Percentiles rank a stretch among this genome's conserved stretches.
Evolutionary conservation across 2,113 vertebrate species (phyloP).

Genomic region (Phainopepla nitens): DNA sequence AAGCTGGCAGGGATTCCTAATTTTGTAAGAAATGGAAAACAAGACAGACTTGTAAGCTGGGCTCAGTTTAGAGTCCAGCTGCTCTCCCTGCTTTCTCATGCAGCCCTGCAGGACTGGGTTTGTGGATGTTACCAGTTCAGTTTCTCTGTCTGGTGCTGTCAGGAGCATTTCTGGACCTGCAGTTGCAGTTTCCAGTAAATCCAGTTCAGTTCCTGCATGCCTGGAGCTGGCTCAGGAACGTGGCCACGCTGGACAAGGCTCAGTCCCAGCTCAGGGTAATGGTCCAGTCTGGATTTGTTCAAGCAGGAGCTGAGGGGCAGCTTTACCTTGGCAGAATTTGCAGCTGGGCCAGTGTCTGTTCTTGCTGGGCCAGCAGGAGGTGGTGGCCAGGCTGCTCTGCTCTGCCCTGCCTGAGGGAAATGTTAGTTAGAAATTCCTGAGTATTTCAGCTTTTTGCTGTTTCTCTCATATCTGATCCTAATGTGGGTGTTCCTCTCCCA

Average conservation of each 20-base stretch:
- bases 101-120: background rate
- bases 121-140: fast-evolving
- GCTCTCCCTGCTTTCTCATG: background rate
- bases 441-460: background rate
- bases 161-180: background rate
- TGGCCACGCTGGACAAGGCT: fast-evolving
- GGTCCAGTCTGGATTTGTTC: background rate
- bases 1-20: background rate
- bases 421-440: background rate
- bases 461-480: background rate
- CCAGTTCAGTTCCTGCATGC: background rate
- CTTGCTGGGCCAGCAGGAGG: background rate
- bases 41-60: background rate
- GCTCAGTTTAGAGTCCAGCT: background rate
- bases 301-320: background rate
- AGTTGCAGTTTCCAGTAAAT: background rate
- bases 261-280: background rate
- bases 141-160: background rate
- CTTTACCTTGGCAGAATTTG: background rate
- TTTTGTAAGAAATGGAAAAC: background rate
- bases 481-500: background rate
- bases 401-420: background rate
- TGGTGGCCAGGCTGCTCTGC: background rate
- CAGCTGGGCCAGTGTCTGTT: background rate
- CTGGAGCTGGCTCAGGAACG: background rate